Conservation (phyloP, 1,140 invertebrate species). For the Agraylea sexmaculata region DNA sequence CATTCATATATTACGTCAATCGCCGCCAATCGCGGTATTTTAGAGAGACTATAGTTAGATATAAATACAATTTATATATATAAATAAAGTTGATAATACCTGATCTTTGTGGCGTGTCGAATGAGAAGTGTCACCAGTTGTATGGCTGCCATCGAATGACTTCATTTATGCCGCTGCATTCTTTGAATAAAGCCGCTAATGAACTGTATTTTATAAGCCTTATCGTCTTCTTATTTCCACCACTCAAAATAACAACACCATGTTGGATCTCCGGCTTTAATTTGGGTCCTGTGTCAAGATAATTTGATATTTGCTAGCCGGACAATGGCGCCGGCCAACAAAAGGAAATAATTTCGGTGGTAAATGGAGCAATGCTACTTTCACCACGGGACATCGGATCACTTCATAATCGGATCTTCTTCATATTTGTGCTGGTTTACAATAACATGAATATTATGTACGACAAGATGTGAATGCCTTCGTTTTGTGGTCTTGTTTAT, state of each 20-base stretch:
- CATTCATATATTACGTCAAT: not conserved
- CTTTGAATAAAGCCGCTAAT: slow-evolving; percentile 17
- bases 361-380: too few species aligned
- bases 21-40: not conserved
- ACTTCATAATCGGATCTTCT: too few species aligned
- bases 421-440: too few species aligned
- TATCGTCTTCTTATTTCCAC: not conserved
- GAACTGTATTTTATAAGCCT: slow-evolving; percentile 1
- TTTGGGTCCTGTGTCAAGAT: not conserved
- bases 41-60: not conserved
- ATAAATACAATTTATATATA: not conserved
- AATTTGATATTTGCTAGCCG: not conserved
- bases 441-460: too few species aligned
- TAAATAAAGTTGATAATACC: not conserved
- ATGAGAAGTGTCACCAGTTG: slow-evolving; percentile 21
- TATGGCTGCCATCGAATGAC: slow-evolving; percentile 22
- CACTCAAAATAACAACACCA: slow-evolving; percentile 1
- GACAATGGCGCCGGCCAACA: slow-evolving; percentile 9
- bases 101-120: slow-evolving; percentile 20
- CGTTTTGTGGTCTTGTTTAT: too few species aligned
- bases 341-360: too few species aligned
- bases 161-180: slow-evolving; percentile 19
- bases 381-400: too few species aligned
- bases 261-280: not conserved
- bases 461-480: too few species aligned